Evolutionary conservation across 2,113 vertebrate genomes (phyloP).

Genomic region (Sterrhoptilus dennistouni): DNA sequence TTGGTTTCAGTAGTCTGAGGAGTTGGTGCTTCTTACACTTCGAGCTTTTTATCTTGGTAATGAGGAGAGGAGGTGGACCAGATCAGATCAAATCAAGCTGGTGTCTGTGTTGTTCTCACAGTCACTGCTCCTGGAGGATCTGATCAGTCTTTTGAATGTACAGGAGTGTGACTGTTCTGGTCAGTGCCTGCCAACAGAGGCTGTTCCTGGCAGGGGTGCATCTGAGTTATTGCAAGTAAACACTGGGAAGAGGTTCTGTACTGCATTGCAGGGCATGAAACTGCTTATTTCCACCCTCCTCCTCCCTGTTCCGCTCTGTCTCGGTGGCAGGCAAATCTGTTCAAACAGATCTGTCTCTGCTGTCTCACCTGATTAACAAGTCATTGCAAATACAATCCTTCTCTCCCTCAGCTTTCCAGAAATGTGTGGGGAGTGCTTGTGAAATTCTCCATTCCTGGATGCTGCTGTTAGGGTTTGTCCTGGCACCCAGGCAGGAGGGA

Average conservation of each 20-base stretch:
- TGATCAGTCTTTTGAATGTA: neutral
- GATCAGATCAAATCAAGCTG: neutral
- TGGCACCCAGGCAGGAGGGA: neutral
- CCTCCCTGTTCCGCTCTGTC: neutral
- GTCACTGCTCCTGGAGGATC: neutral
- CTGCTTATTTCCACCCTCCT: neutral
- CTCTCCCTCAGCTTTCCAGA: neutral
- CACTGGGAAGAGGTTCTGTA: neutral
- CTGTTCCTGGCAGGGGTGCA: conserved; percentile 35
- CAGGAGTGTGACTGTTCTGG: neutral
- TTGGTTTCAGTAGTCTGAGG: neutral
- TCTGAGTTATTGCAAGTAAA: conserved; percentile 23
- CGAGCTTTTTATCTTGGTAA: conserved; percentile 14
- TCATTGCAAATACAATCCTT: neutral
- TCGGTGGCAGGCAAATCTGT: neutral
- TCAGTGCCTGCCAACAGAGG: conserved; percentile 32
- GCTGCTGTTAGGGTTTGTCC: neutral
- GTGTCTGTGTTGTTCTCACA: conserved; percentile 5
- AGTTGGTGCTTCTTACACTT: neutral
- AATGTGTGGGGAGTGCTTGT: neutral
- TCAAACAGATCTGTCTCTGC: neutral
- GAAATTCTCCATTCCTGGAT: neutral
- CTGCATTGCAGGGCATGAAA: conserved; percentile 66
- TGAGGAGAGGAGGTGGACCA: neutral
- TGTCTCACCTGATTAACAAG: neutral